These are phyloP conservation scores for Adela reaumurella DNA, from an alignment of 2,888 invertebrate genomes.

Conservation along the genomic window DNA sequence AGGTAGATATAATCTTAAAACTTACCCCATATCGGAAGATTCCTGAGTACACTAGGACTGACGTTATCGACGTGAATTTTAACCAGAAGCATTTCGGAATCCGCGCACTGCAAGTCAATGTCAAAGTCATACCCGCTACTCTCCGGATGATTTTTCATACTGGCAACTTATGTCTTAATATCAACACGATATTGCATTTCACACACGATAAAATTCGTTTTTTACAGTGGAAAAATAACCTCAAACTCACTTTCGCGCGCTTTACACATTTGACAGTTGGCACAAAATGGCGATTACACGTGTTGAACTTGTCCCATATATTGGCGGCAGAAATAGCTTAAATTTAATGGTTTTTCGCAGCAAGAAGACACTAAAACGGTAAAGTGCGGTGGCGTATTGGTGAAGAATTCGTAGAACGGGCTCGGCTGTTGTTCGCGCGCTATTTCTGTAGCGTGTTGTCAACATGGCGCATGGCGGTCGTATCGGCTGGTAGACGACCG, in stretches of 20 bases:
- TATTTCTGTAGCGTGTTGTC: too few species aligned
- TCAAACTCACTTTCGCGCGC: neutral
- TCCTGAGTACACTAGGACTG: neutral
- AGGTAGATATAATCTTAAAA: too few species aligned
- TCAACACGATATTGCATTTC: too few species aligned
- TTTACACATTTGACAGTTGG: neutral
- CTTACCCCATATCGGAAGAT: neutral
- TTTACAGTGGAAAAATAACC: neutral
- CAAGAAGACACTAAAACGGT: too few species aligned
- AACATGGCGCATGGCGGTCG: too few species aligned
- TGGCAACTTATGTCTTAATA: neutral
- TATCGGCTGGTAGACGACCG: too few species aligned
- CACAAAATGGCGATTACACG: neutral
- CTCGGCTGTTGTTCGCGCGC: too few species aligned
- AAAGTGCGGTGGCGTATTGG: too few species aligned
- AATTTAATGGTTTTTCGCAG: too few species aligned
- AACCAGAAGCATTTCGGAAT: neutral
- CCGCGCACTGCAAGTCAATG: neutral
- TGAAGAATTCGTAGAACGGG: too few species aligned
- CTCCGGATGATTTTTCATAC: neutral
- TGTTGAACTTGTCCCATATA: too few species aligned
- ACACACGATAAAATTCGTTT: neutral
- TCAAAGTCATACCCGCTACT: neutral
- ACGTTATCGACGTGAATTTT: neutral
- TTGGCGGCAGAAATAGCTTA: too few species aligned